Evolutionary conservation across 1,140 invertebrate genomes (phyloP), one percentile per base, ranked within the genome.

Genomic region (Chironomus tepperi): DNA sequence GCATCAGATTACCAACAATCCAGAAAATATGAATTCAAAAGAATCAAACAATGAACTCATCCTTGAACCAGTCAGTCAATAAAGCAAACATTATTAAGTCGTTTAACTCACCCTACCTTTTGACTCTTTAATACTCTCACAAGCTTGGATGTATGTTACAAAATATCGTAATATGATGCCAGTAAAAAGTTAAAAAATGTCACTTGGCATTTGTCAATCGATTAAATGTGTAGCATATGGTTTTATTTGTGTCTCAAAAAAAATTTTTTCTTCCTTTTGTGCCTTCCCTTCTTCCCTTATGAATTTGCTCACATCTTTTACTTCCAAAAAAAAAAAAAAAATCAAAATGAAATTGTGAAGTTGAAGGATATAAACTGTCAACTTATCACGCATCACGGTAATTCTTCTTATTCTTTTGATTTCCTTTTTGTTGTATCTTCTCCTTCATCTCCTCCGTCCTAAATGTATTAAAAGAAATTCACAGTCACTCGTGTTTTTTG

Each of bases 171-270:
- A 34, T 34, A 34, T 34, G 15, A 12, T 57, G 12, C 47, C n/a
- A 57, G 47, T 57, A 57, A 34, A 34, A 21, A 70, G 65, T 70
- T 19, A 16, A 70, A 70, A 34, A 19, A 70, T 21, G 65, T 70
- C 65, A 70, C 65, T 70, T 70, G 65, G 16, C 65, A 70, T 70
- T 70, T 70, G 65, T 70, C 65, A 70, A 70, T 70, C 65, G 65
- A 70, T 70, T 19, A 8, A 70, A 19, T 70, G 10, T 70, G 19
- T 70, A 19, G 8, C 65, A 70, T 21, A 70, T 70, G 65, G 65
- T 57, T 57, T 57, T 57, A 57, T 57, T 57, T 57, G 47, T 10
- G 15, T 47, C 15, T 47, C 43, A 47, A 10, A 47, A 47, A 47
- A 47, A 10, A 47, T 10, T 47, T 47, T 47, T 9, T 47, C 43